Conservation (phyloP, 2,113 vertebrate species). For the Xiphias gladius region DNA sequence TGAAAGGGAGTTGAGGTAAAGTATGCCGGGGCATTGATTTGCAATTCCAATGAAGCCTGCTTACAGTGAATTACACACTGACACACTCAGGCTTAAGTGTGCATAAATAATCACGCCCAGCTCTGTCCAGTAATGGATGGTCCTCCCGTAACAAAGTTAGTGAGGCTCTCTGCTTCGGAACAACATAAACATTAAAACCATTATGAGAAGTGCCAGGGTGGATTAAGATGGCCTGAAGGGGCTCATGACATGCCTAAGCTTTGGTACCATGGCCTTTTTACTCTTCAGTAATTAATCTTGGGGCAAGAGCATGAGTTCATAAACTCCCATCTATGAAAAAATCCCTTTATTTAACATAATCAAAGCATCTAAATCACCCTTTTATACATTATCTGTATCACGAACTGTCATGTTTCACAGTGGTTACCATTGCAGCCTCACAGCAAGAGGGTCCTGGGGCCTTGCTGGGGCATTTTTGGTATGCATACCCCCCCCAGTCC, state of each 20-base stretch:
- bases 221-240: constrained; percentile 49
- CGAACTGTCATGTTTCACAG: neutral
- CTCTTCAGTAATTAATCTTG: constrained; percentile 25
- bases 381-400: neutral
- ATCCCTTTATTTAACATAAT: constrained; percentile 9
- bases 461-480: neutral
- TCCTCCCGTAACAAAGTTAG: constrained; percentile 77
- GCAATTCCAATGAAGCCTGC: constrained; percentile 84
- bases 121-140: constrained; percentile 68
- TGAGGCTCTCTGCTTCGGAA: constrained; percentile 46
- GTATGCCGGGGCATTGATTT: constrained; percentile 76
- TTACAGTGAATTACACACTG: constrained; percentile 84
- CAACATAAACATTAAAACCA: constrained; percentile 73
- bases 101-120: constrained; percentile 82
- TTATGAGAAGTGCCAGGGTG: constrained; percentile 65
- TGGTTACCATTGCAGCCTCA: neutral
- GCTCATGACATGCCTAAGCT: constrained; percentile 13
- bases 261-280: neutral
- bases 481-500: neutral
- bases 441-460: neutral
- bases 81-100: constrained; percentile 79
- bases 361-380: constrained; percentile 17
- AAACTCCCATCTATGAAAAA: neutral
- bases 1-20: constrained; percentile 69
- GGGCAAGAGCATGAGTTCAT: constrained; percentile 17